These are phyloP conservation scores for Echeneis naucrates DNA, from an alignment of 2,797 vertebrate species.

Conservation along the genomic window DNA sequence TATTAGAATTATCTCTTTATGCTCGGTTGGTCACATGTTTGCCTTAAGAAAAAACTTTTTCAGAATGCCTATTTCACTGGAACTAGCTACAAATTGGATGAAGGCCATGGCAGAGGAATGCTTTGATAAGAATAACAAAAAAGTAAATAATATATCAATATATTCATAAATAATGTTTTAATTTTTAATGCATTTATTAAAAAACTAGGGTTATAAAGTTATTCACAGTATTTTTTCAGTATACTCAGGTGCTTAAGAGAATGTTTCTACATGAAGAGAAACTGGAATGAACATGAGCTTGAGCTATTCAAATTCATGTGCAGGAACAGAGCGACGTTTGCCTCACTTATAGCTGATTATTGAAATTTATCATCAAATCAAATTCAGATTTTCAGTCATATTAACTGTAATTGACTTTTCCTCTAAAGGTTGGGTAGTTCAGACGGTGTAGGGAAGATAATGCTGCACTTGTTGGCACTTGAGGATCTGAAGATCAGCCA, in stretches of 20 bases:
- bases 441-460: slow-evolving; percentile 60
- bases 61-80: slow-evolving; percentile 62
- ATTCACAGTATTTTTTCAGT: slow-evolving; percentile 87
- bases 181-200: slow-evolving; percentile 68
- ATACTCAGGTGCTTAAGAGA: slow-evolving; percentile 76
- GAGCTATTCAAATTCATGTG: slow-evolving; percentile 68
- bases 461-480: slow-evolving; percentile 80
- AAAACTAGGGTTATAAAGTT: slow-evolving; percentile 81
- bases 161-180: slow-evolving; percentile 67
- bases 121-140: slow-evolving; percentile 62
- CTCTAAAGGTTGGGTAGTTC: slow-evolving; percentile 48
- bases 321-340: slow-evolving; percentile 54
- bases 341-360: slow-evolving; percentile 56
- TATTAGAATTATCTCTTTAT: slow-evolving; percentile 46
- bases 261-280: slow-evolving; percentile 78
- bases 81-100: slow-evolving; percentile 75
- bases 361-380: slow-evolving; percentile 44
- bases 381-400: slow-evolving; percentile 47
- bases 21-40: slow-evolving; percentile 35
- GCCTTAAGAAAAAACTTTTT: slow-evolving; percentile 51
- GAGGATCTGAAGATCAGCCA: slow-evolving; percentile 75
- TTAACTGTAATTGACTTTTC: slow-evolving; percentile 45
- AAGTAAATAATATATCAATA: slow-evolving; percentile 62
- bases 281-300: slow-evolving; percentile 80
- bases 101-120: slow-evolving; percentile 74